A percentile compares a stretch with the other conserved stretches of the same genome.
Conservation (phyloP, 2,888 invertebrate genomes). For the Phragmatobia fuliginosa region DNA sequence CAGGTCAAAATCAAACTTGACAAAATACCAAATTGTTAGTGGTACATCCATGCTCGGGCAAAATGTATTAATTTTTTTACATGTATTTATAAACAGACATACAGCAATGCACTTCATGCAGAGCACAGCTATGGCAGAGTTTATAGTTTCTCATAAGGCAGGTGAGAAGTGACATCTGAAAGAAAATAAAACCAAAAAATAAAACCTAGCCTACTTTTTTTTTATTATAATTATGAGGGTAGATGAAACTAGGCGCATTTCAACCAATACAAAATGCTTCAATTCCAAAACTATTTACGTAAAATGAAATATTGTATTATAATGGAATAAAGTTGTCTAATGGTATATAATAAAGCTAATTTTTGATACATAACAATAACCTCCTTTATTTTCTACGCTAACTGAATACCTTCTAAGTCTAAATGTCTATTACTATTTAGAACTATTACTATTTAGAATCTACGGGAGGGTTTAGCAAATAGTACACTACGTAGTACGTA, state of each 20-base stretch:
- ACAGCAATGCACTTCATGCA: constrained; percentile 83
- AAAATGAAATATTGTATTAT: not conserved
- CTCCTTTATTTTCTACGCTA: not conserved
- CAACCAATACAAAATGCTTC: not conserved
- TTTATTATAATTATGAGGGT: constrained; percentile 20
- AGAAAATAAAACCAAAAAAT: constrained; percentile 86
- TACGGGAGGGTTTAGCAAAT: not conserved
- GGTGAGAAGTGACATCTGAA: constrained; percentile 96
- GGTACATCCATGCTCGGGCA: constrained; percentile 70
- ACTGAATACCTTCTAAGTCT: not conserved
- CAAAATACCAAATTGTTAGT: constrained; percentile 58
- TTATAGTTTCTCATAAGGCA: constrained; percentile 97
- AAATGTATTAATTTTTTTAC: constrained; percentile 62
- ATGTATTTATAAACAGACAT: constrained; percentile 60
- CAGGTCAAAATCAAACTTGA: constrained; percentile 27
- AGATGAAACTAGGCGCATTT: constrained; percentile 35
- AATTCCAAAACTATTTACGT: not conserved
- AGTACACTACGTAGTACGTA: not conserved
- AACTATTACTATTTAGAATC: constrained; percentile 6
- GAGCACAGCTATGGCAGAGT: constrained; percentile 84
- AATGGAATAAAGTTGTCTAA: not conserved
- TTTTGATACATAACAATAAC: not conserved
- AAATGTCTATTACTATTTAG: constrained; percentile 9
- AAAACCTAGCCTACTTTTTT: constrained; percentile 48
- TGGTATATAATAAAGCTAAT: not conserved